Percentiles rank a stretch among this genome's conserved stretches.
These are phyloP conservation scores for Diadegma fenestrale DNA, from an alignment of 2,888 invertebrate genomes.

Conservation along the genomic window DNA sequence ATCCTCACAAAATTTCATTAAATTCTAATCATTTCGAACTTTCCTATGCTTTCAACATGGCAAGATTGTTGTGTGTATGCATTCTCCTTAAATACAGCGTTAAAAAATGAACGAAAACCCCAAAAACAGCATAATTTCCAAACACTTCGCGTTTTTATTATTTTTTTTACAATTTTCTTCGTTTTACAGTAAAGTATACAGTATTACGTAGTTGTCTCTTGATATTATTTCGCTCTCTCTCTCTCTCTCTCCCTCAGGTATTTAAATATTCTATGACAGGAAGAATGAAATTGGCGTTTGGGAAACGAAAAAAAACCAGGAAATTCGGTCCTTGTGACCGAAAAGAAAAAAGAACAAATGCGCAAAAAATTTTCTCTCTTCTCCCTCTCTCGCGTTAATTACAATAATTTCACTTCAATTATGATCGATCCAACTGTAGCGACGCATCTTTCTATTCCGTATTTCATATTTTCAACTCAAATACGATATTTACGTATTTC, in stretches of 20 bases:
- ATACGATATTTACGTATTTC: neutral
- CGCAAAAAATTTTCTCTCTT: neutral
- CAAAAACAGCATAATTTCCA: conserved; percentile 33
- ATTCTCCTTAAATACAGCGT: neutral
- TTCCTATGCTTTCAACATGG: too few relatives aligned
- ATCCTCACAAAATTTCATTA: too few relatives aligned
- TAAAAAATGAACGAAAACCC: neutral
- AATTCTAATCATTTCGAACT: too few relatives aligned
- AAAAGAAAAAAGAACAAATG: conserved; percentile 8
- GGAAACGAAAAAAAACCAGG: conserved; percentile 53
- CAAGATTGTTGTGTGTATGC: too few relatives aligned
- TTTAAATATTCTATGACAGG: conserved; percentile 53
- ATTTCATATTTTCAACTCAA: neutral
- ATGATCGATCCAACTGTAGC: neutral
- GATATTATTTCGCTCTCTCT: conserved; percentile 39
- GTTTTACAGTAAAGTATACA: conserved; percentile 67
- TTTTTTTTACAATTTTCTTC: conserved; percentile 62
- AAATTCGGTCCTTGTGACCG: conserved; percentile 24
- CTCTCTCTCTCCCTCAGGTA: conserved; percentile 34
- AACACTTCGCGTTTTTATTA: conserved; percentile 56
- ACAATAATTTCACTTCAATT: neutral
- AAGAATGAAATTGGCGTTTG: conserved; percentile 57
- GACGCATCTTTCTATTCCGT: neutral
- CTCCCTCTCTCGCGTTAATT: conserved; percentile 1
- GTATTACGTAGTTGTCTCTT: conserved; percentile 58